Percentiles rank a stretch among this genome's conserved stretches.
phyloP scores from a whole-genome alignment of 2,888 invertebrate genomes.

The Thalpophila matura region DNA sequence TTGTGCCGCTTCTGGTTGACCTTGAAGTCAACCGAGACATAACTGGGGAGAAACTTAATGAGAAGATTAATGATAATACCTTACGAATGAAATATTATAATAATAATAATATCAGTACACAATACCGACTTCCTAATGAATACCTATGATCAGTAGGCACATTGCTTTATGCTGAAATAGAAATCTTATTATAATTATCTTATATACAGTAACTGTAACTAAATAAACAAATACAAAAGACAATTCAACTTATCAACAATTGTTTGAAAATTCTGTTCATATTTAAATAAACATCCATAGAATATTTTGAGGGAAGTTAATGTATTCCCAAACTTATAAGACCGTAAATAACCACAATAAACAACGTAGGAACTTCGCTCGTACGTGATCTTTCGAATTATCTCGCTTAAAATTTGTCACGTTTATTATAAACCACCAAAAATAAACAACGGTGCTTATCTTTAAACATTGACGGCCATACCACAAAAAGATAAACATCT shows the following conservation, averaged over 20 bases:
- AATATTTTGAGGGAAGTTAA: neutral
- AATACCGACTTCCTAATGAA: too few species aligned
- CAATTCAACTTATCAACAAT: neutral
- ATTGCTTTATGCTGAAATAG: too few species aligned
- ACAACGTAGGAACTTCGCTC: neutral
- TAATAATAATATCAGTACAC: too few species aligned
- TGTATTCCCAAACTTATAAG: neutral
- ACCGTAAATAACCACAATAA: neutral
- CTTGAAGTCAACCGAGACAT: neutral
- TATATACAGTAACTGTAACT: neutral
- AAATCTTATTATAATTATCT: too few species aligned
- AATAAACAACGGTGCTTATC: neutral
- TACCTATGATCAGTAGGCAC: too few species aligned
- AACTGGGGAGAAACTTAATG: too few species aligned
- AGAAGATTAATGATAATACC: too few species aligned
- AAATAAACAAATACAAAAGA: neutral
- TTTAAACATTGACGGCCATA: neutral
- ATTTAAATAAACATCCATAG: neutral
- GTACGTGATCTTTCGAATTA: constrained; percentile 7
- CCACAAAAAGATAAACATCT: too few species aligned
- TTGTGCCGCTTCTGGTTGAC: neutral
- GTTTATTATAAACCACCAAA: neutral
- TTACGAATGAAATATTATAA: too few species aligned
- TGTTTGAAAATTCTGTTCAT: neutral
- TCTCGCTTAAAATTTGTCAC: neutral